Evolutionary conservation across 2,797 vertebrate species (phyloP), one percentile per base, ranked within the genome.

Genomic region (Danio aesculapii): DNA sequence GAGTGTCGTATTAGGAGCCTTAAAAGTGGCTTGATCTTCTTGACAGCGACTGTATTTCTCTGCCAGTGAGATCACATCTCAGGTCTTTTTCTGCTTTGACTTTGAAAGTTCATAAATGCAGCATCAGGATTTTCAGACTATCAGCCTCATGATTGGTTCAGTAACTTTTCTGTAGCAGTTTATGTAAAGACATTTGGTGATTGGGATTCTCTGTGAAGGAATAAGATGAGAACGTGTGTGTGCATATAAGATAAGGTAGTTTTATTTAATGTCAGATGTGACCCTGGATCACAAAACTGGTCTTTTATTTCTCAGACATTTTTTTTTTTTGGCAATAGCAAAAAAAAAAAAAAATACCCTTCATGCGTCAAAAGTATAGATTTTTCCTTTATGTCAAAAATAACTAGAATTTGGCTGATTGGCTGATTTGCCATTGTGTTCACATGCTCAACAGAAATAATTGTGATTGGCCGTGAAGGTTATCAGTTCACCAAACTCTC

Each of bases 91-190:
- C n/a, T 57, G 53, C 61, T 75, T 63, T 75, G 46, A 52, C 44
- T 62, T 64, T 64, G 30, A 75, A 53, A 44, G 47, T 58, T 50
- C 21, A 49, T 30, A 62, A 62, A 62, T 50, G 73, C 73, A 63
- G 39, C 12, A 19, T 75, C 49, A 64, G 11, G 47, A 53, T 64
- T 39, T 30, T 61, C 49, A 52, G 19, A 8, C 11, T 6, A 49
- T 67, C 66, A 14, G 46, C 5, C 11, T 62, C 44, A 10, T 75
- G 46, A 75, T 50, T 50, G 46, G 58, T 63, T 39, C 21, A 50
- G 52, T 63, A 41, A 43, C 47, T 61, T 12, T 52, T 43, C 21
- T 11, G 41, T 75, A 58, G 5, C 59, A 73, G 12, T 63, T 61
- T 41, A 11, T 10, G 16, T 12, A 74, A 30, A 75, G 11, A 16